These are phyloP conservation scores for Tychaedon coryphoeus DNA, from an alignment of 2,113 vertebrate species.

Conservation along the genomic window DNA sequence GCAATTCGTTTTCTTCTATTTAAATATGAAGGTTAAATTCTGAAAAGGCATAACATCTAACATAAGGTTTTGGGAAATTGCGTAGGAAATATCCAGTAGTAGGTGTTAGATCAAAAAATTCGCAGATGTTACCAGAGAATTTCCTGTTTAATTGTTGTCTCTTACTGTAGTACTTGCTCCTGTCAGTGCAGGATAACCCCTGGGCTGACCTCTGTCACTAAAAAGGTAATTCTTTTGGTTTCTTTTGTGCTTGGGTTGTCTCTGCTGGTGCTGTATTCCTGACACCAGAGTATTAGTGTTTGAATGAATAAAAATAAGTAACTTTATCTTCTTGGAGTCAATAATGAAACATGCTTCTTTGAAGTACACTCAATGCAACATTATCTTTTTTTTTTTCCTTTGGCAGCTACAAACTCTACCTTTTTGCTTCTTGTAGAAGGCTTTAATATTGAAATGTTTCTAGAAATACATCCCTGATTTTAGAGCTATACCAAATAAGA, in stretches of 20 bases:
- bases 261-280: neutral
- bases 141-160: neutral
- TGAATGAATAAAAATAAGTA: neutral
- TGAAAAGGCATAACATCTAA: neutral
- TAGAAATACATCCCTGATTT: neutral
- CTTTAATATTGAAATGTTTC: neutral
- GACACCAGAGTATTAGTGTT: neutral
- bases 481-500: neutral
- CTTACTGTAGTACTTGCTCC: neutral
- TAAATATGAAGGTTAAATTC: neutral
- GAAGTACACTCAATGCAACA: neutral
- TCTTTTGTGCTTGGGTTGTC: neutral
- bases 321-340: neutral
- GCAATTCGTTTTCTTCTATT: neutral
- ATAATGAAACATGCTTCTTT: neutral
- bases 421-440: neutral
- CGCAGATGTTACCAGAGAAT: neutral
- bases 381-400: neutral
- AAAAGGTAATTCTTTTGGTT: neutral
- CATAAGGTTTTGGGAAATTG: neutral
- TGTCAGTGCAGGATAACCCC: neutral
- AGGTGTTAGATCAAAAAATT: neutral
- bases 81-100: neutral
- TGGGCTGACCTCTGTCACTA: neutral
- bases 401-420: neutral